Conservation (phyloP, 2,113 vertebrate genomes). For the Oryzias celebensis region DNA sequence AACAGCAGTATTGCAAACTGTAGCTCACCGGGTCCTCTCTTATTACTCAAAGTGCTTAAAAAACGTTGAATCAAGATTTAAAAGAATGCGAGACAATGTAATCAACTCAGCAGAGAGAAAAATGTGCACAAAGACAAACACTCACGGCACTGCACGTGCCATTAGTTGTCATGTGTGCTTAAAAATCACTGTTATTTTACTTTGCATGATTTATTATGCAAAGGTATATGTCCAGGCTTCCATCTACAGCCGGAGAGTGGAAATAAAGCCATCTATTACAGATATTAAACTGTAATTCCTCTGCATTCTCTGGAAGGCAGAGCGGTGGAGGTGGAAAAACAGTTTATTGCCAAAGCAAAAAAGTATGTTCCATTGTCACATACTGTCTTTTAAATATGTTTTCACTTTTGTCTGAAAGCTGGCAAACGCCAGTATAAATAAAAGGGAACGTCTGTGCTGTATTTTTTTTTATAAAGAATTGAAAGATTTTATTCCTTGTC, state of each 20-base stretch:
- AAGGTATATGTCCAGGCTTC: constrained; percentile 82
- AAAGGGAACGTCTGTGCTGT: neutral
- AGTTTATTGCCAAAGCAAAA: constrained; percentile 4
- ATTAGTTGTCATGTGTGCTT: constrained; percentile 72
- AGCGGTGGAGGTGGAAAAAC: constrained; percentile 63
- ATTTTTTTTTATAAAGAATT: no score
- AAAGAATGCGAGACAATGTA: constrained; percentile 56
- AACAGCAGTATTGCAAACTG: constrained; percentile 83
- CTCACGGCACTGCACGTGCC: constrained; percentile 67
- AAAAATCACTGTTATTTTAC: constrained; percentile 77
- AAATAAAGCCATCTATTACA: constrained; percentile 78
- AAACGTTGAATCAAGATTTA: constrained; percentile 58
- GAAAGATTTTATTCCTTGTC: constrained; percentile 1
- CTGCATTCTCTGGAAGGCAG: constrained; percentile 65
- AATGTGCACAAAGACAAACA: constrained; percentile 48
- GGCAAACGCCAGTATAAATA: neutral
- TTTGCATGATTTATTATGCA: constrained; percentile 75
- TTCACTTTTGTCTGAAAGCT: neutral
- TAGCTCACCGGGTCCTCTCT: constrained; percentile 71
- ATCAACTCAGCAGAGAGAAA: constrained; percentile 46
- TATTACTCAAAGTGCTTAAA: constrained; percentile 56
- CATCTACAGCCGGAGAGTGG: constrained; percentile 73
- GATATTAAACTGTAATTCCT: constrained; percentile 72
- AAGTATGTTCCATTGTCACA: constrained; percentile 39
- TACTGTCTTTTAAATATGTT: no score